Base-by-base conservation (phyloP, 2,797 vertebrate genomes). In the Scyliorhinus canicula region DNA sequence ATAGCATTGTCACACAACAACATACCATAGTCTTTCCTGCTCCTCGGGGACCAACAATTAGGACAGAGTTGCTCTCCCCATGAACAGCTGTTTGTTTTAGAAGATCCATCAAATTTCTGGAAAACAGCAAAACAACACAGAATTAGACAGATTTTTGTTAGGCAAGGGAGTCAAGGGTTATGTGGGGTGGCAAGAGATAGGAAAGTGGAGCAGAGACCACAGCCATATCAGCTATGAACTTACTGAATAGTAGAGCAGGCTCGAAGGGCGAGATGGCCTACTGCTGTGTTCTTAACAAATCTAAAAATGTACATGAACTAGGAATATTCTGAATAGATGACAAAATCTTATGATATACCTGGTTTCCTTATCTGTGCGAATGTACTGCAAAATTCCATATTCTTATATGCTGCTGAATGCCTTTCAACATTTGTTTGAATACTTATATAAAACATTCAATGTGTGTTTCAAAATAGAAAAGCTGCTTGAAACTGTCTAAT, bases 61-160 rank as follows among this genome's bases (percentile, higher is more conserved):
- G 98, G 95, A 98, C 97, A 0, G 99, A 99, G 95, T 99, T 99
- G 95, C 99, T 99, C 96, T 99, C 99, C 95, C 99, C 99, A 2
- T 99, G 97, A 95, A 98, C n/a, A 6, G 97, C 97, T 1, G 98
- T 99, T 95, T 98, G 97, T 96, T 96, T 99, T 96, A 99, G 97
- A 96, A 99, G 97, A 96, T 99, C 99, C 96, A 98, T 96, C 95
- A 99, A 97, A 95, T 99, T 98, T 93, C 99, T 99, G 96, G 6
- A 74, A 93, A 95, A 52, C 95, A 55, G 69, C 77, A 40, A 93
- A 44, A 31, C 65, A 69, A 16, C 91, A 74, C 40, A 44, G 63
- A 44, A 19, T 65, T 21, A 21, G 19, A 65, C 63, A 19, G 63
- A 65, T 65, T 19, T 65, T 65, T 65, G 63, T 65, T 65, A 65